Conservation (phyloP, 2,113 vertebrate species). For the Passer domesticus region DNA sequence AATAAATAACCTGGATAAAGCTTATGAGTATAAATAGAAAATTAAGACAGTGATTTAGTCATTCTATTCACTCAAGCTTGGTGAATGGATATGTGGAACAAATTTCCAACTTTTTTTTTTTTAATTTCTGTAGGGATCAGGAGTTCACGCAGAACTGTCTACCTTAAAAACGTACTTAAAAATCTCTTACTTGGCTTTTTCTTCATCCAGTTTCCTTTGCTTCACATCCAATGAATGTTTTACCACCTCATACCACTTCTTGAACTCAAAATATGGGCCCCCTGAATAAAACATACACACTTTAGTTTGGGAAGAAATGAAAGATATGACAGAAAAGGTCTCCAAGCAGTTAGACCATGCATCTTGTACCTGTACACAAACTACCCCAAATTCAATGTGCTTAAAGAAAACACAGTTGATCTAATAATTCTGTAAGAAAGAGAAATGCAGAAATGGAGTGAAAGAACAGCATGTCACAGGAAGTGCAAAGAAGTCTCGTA, state of each 20-base stretch:
- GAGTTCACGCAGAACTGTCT: not conserved
- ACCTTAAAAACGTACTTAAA: not conserved
- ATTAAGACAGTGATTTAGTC: not conserved
- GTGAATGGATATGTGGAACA: not conserved
- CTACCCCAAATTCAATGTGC: not conserved
- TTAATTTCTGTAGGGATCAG: not conserved
- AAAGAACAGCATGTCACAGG: not conserved
- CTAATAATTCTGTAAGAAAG: not conserved
- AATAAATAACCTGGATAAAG: conserved; percentile 5
- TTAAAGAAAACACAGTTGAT: not conserved
- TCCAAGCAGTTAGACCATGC: not conserved
- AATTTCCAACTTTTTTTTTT: not conserved
- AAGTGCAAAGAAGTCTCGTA: not conserved
- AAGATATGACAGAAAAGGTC: not conserved
- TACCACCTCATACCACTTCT: conserved; percentile 78
- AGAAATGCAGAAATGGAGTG: not conserved
- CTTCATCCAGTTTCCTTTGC: conserved; percentile 71
- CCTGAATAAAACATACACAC: conserved; percentile 15
- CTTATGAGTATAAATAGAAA: not conserved
- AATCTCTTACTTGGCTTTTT: conserved; percentile 73
- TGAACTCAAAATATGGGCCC: conserved; percentile 70
- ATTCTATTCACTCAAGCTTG: not conserved
- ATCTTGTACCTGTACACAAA: not conserved
- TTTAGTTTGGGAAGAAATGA: not conserved
- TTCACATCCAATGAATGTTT: conserved; percentile 68